Evolutionary conservation across 2,888 invertebrate species (phyloP).

Genomic region (Troides oblongomaculatus): DNA sequence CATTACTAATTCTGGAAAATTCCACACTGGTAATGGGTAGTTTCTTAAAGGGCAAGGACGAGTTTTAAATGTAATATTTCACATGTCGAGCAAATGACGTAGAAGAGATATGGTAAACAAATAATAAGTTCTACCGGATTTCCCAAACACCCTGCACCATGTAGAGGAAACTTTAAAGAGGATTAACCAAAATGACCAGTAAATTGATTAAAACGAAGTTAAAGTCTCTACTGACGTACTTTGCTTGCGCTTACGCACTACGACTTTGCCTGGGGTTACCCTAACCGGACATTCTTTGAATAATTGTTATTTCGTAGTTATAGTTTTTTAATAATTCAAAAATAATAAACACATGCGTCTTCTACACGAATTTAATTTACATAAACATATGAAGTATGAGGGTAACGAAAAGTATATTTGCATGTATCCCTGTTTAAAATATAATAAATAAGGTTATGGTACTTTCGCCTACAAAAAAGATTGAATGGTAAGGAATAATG

Average conservation of each 20-base stretch:
- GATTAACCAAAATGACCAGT: conserved; percentile 18
- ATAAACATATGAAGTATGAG: no score
- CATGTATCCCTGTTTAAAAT: no score
- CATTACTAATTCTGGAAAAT: background rate
- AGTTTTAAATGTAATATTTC: background rate
- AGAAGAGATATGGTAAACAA: background rate
- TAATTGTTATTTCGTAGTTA: conserved; percentile 45
- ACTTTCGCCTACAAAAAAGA: no score
- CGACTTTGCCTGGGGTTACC: conserved; percentile 17
- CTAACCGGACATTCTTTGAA: conserved; percentile 34
- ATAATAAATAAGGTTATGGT: no score
- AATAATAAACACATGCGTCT: conserved; percentile 2
- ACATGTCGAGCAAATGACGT: background rate
- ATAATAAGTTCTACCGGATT: conserved; percentile 5
- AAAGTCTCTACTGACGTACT: conserved; percentile 17
- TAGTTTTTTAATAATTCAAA: background rate
- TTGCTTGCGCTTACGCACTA: conserved; percentile 2
- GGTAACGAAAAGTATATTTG: no score
- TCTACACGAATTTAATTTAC: background rate
- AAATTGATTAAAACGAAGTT: conserved; percentile 2
- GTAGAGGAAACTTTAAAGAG: conserved; percentile 20
- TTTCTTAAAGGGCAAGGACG: background rate
- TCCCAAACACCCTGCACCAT: conserved; percentile 6
- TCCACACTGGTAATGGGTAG: background rate
- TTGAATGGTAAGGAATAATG: no score